Conservation (phyloP, 2,113 vertebrate species). For the Peucedramus taeniatus region DNA sequence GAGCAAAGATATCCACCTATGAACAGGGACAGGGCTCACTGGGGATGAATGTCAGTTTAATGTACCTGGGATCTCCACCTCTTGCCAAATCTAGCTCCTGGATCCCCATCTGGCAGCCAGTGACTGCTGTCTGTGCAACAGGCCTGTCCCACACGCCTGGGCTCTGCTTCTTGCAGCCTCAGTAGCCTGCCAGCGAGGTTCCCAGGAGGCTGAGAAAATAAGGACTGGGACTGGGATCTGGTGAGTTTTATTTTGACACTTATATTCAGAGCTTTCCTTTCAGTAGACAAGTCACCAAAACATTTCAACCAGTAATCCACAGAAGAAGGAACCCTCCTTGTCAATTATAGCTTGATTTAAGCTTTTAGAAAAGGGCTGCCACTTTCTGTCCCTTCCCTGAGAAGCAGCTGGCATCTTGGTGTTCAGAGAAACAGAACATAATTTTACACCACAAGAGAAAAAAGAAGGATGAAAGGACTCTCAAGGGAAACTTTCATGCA, state of each 20-base stretch:
- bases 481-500: background rate
- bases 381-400: background rate
- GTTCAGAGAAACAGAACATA: background rate
- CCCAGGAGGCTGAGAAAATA: background rate
- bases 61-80: background rate
- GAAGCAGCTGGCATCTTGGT: background rate
- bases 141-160: background rate
- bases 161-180: background rate
- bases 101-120: background rate
- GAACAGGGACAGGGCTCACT: background rate
- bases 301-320: background rate
- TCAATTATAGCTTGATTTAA: background rate
- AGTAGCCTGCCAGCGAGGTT: background rate
- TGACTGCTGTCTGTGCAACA: background rate
- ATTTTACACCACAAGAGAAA: background rate
- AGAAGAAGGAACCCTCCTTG: background rate
- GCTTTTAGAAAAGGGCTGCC: background rate
- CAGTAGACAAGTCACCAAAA: background rate
- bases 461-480: background rate
- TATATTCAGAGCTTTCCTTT: background rate
- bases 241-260: background rate
- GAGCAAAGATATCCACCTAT: background rate
- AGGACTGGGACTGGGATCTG: background rate
- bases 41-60: fast-evolving
- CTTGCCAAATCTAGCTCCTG: background rate